Conservation (phyloP, 2,797 vertebrate species). For the Australoheros facetus region DNA sequence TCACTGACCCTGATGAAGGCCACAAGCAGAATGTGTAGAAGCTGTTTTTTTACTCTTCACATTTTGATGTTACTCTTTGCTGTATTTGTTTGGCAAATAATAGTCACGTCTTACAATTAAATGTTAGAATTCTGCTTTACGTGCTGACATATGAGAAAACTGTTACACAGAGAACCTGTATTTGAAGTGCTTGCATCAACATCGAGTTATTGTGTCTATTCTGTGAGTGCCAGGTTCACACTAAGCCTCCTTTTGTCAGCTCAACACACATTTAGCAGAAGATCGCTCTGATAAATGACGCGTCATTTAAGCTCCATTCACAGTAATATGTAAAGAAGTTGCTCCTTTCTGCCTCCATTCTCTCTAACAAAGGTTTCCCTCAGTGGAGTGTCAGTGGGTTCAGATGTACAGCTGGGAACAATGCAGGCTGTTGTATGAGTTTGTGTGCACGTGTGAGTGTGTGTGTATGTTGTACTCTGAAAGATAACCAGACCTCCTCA, state of each 20-base stretch:
- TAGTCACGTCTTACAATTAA: not conserved
- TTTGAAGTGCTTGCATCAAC: not conserved
- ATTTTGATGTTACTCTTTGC: not conserved
- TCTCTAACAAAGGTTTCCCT: constrained; percentile 9
- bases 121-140: not conserved
- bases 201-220: not conserved
- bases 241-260: not conserved
- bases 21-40: not conserved
- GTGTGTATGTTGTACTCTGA: constrained; percentile 3
- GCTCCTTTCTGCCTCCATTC: not conserved
- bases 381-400: constrained; percentile 19
- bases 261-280: not conserved
- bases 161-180: not conserved
- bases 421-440: constrained; percentile 50
- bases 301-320: constrained; percentile 5
- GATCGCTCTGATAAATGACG: constrained; percentile 12
- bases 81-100: not conserved
- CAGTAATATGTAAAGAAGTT: not conserved
- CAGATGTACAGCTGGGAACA: constrained; percentile 37
- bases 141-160: not conserved
- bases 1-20: not conserved
- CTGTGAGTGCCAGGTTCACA: not conserved
- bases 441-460: not conserved
- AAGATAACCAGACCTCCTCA: constrained; percentile 4
- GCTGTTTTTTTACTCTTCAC: not conserved